A percentile compares a stretch with the other conserved stretches of the same genome.
Evolutionary conservation across 2,888 invertebrate genomes (phyloP).

Genomic region (Morpho deidamia): DNA sequence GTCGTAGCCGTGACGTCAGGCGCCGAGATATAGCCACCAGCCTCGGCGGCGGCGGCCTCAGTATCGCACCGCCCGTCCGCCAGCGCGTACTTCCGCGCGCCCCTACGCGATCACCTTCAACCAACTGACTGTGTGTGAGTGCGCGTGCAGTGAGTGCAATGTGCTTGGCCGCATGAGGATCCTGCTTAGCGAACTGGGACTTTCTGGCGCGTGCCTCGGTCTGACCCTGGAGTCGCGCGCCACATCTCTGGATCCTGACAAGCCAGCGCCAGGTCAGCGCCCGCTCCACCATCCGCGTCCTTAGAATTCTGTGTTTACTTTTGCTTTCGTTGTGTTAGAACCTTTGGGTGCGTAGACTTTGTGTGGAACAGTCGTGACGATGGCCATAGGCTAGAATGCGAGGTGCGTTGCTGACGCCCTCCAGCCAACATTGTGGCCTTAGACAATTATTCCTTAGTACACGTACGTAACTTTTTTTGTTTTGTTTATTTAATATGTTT

Average conservation of each 20-base stretch:
- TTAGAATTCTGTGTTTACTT: conserved; percentile 75
- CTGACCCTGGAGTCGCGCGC: conserved; percentile 74
- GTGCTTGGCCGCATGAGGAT: conserved; percentile 78
- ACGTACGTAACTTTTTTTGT: conserved; percentile 72
- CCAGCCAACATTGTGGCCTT: conserved; percentile 70
- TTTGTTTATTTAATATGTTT: conserved; percentile 43
- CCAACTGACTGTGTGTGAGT: conserved; percentile 65
- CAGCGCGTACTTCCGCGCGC: conserved; percentile 60
- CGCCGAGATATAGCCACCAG: conserved; percentile 75
- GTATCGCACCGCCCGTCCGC: conserved; percentile 76
- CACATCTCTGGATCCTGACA: conserved; percentile 68
- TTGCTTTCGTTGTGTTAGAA: conserved; percentile 78
- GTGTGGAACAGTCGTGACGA: conserved; percentile 74
- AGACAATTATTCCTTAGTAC: conserved; percentile 61
- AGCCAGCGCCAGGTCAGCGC: conserved; percentile 78
- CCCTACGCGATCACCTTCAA: conserved; percentile 52
- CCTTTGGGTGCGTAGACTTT: conserved; percentile 70
- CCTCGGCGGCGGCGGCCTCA: conserved; percentile 76
- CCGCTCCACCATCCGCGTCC: conserved; percentile 63
- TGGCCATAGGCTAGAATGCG: conserved; percentile 78
- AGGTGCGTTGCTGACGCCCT: conserved; percentile 77
- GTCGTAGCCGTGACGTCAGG: conserved; percentile 72
- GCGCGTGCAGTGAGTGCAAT: conserved; percentile 77
- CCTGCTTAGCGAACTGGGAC: conserved; percentile 77
- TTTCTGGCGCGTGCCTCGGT: conserved; percentile 75